Evolutionary conservation across 2,113 vertebrate genomes (phyloP).

Genomic region (Planiliza haematocheilus): DNA sequence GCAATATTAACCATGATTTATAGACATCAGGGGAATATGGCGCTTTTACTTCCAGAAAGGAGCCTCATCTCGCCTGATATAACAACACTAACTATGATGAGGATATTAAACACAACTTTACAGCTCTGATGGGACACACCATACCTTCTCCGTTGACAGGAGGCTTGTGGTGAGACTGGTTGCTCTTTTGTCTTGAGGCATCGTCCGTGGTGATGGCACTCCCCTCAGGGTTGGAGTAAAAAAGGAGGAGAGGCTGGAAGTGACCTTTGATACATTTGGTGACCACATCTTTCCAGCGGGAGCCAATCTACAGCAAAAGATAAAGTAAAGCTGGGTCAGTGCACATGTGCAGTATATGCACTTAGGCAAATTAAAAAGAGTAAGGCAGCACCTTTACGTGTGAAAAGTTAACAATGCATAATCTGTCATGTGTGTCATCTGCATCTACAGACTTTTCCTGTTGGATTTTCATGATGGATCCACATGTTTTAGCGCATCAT

Average conservation of each 20-base stretch:
- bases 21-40: constrained; percentile 10
- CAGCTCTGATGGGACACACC: background rate
- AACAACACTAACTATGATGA: background rate
- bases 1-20: constrained; percentile 2
- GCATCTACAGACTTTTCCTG: background rate
- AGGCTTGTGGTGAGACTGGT: constrained; percentile 83
- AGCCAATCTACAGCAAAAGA: constrained; percentile 85
- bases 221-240: constrained; percentile 95
- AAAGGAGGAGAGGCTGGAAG: constrained; percentile 95
- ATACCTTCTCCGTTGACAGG: constrained; percentile 86
- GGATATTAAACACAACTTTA: background rate
- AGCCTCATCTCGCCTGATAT: background rate
- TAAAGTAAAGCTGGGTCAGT: constrained; percentile 11
- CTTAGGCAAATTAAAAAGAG: background rate
- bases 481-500: background rate
- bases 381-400: background rate
- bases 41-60: constrained; percentile 10
- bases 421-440: no score
- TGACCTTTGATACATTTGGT: constrained; percentile 94
- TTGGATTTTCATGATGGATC: background rate
- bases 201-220: constrained; percentile 90
- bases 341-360: background rate
- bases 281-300: constrained; percentile 96
- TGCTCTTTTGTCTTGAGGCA: constrained; percentile 83
- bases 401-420: background rate